A percentile compares a stretch with the other conserved stretches of the same genome.
Conservation (phyloP, 2,797 vertebrate species). For the Chaunax sp. region DNA sequence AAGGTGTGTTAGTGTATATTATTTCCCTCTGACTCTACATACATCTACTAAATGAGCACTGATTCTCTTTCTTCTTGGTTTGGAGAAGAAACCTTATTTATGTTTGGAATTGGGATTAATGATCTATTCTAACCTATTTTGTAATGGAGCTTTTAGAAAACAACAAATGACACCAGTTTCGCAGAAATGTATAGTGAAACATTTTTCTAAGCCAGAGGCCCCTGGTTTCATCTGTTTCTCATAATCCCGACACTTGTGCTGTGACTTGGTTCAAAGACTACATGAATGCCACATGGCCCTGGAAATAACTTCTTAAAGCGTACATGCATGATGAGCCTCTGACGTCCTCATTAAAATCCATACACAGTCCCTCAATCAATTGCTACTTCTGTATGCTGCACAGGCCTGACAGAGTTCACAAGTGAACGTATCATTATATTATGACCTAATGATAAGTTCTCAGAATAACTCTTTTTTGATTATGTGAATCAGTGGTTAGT, state of each 20-base stretch:
- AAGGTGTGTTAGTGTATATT: background rate
- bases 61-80: background rate
- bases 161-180: slow-evolving; percentile 7
- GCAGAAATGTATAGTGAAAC: slow-evolving; percentile 7
- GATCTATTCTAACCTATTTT: background rate
- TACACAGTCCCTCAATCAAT: slow-evolving; percentile 70
- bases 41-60: background rate
- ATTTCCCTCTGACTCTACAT: background rate
- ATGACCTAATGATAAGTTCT: slow-evolving; percentile 83
- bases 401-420: slow-evolving; percentile 71
- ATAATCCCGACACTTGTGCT: slow-evolving; percentile 9
- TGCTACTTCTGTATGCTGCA: slow-evolving; percentile 61
- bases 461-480: slow-evolving; percentile 80
- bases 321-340: slow-evolving; percentile 62
- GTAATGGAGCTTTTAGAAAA: background rate
- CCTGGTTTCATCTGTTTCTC: slow-evolving; percentile 4
- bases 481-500: slow-evolving; percentile 80
- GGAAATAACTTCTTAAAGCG: slow-evolving; percentile 44
- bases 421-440: slow-evolving; percentile 79
- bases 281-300: slow-evolving; percentile 35
- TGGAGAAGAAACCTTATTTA: background rate
- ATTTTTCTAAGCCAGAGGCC: background rate
- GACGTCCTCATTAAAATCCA: slow-evolving; percentile 74
- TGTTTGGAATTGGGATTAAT: background rate
- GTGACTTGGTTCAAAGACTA: slow-evolving; percentile 25